Percentiles rank a stretch among this genome's conserved stretches.
These are phyloP conservation scores for Gambusia yucatana DNA, from an alignment of 2,797 vertebrate species.

Conservation along the genomic window DNA sequence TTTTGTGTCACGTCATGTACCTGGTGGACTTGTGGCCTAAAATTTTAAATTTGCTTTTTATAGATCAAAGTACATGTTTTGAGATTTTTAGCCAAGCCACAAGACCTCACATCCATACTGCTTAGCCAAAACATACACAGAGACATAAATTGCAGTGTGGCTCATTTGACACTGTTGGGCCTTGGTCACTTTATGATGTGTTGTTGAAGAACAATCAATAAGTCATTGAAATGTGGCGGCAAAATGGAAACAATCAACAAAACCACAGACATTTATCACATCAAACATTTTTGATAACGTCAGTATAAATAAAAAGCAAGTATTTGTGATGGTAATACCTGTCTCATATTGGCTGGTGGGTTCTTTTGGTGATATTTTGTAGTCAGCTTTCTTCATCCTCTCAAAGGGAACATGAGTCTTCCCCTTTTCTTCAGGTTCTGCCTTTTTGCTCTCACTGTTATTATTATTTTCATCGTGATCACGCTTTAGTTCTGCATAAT, in stretches of 20 bases:
- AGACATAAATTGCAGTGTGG: too few species aligned
- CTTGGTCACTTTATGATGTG: not conserved
- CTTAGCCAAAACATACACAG: not conserved
- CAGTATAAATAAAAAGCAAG: conserved; percentile 22
- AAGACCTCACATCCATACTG: not conserved
- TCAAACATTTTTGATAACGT: not conserved
- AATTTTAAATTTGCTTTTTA: not conserved
- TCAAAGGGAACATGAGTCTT: conserved; percentile 34
- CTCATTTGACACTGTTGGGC: not conserved
- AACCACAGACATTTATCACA: not conserved
- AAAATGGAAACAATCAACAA: not conserved
- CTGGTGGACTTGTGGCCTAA: not conserved
- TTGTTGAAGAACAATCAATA: not conserved
- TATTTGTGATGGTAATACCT: conserved; percentile 64
- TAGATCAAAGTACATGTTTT: not conserved
- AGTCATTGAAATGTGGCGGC: not conserved
- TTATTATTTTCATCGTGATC: conserved; percentile 70
- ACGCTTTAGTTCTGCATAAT: conserved; percentile 31
- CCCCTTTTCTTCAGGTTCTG: conserved; percentile 37
- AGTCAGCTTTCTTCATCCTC: conserved; percentile 27
- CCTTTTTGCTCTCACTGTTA: conserved; percentile 65
- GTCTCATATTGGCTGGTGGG: conserved; percentile 33
- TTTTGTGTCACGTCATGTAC: not conserved
- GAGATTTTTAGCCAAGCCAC: not conserved
- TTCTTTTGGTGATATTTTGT: conserved; percentile 35